phyloP scores from a whole-genome alignment of 2,888 invertebrate genomes.

The Aromia moschata region DNA sequence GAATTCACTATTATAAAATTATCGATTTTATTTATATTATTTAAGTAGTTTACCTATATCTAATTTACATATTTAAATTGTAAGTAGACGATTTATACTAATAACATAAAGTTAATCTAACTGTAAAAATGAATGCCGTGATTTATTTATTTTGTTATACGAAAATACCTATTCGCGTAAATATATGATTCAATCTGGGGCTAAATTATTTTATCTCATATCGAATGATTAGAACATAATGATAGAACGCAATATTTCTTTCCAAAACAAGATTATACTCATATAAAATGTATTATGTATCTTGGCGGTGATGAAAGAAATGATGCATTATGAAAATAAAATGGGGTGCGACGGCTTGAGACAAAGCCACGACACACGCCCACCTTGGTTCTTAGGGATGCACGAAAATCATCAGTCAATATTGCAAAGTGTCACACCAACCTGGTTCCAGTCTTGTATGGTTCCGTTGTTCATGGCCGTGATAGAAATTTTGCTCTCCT shows the following conservation, averaged over 20 bases:
- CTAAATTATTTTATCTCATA: constrained; percentile 12
- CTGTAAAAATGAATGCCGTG: too few species aligned
- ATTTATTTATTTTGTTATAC: too few species aligned
- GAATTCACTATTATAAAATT: too few species aligned
- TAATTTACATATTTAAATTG: too few species aligned
- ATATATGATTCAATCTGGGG: constrained; percentile 23
- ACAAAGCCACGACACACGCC: constrained; percentile 45
- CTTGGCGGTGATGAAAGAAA: background rate
- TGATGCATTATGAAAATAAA: constrained; percentile 5
- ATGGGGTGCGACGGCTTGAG: constrained; percentile 36
- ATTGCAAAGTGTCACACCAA: constrained; percentile 43
- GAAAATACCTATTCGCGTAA: too few species aligned
- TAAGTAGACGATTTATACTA: too few species aligned
- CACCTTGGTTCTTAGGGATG: constrained; percentile 41
- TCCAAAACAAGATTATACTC: too few species aligned
- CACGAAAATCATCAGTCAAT: constrained; percentile 35
- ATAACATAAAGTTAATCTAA: too few species aligned
- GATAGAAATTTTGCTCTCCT: constrained; percentile 50
- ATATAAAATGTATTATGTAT: too few species aligned
- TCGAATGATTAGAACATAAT: constrained; percentile 3
- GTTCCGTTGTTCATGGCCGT: constrained; percentile 42
- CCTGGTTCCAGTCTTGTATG: constrained; percentile 54
- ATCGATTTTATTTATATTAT: too few species aligned
- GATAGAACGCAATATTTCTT: background rate
- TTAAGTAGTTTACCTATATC: too few species aligned